Percentiles rank a stretch among this genome's conserved stretches.
These are phyloP conservation scores for Anoplophora glabripennis DNA, from an alignment of 1,140 invertebrate species.

Conservation along the genomic window DNA sequence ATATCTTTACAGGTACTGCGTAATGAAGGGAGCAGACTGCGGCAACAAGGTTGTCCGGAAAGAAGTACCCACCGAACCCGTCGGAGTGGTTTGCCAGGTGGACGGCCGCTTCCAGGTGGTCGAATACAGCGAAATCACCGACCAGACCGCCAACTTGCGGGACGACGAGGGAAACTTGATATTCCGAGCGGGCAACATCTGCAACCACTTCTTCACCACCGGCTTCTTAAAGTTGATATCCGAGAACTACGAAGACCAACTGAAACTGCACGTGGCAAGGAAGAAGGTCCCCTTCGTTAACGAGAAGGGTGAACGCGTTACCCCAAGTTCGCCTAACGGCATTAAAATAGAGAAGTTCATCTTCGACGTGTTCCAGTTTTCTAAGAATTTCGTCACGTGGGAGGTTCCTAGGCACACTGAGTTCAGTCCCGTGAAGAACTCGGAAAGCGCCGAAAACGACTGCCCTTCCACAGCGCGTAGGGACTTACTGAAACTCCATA, in stretches of 20 bases:
- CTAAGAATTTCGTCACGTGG: conserved; percentile 87
- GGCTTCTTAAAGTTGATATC: conserved; percentile 69
- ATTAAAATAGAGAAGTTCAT: conserved; percentile 99
- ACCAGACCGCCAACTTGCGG: conserved; percentile 76
- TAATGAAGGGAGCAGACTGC: conserved; percentile 27
- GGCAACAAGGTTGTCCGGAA: conserved; percentile 96
- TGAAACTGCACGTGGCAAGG: conserved; percentile 92
- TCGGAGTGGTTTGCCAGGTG: conserved; percentile 91
- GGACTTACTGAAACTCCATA: conserved; percentile 83
- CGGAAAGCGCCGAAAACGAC: conserved; percentile 80
- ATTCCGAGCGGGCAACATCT: conserved; percentile 95
- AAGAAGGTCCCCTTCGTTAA: conserved; percentile 94
- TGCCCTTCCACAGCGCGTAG: conserved; percentile 83
- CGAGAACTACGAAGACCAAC: conserved; percentile 58
- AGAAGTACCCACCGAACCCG: conserved; percentile 82
- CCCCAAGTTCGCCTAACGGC: conserved; percentile 84
- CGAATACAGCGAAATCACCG: conserved; percentile 96
- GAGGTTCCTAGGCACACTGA: conserved; percentile 90
- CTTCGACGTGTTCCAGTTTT: conserved; percentile 95
- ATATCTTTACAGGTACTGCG: conserved; percentile 6
- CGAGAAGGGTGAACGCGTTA: conserved; percentile 65
- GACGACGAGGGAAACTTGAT: conserved; percentile 73
- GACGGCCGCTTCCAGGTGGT: conserved; percentile 88
- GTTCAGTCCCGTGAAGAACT: conserved; percentile 96
- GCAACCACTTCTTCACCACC: conserved; percentile 94